phyloP scores from a whole-genome alignment of 2,888 invertebrate species.

The Frankliniella fusca region DNA sequence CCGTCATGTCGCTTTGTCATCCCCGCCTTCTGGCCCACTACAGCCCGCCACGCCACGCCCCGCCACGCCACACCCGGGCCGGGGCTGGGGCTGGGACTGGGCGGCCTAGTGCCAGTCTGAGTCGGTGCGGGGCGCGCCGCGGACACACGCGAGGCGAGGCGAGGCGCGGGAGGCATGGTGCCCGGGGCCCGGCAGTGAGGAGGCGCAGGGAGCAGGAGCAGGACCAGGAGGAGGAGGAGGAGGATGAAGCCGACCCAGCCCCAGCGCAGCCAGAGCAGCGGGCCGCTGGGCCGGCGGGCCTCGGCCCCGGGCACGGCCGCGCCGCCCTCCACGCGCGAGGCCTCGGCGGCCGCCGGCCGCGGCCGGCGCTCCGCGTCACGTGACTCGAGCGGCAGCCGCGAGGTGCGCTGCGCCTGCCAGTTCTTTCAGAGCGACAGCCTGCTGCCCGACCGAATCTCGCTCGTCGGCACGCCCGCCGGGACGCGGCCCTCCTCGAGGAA shows the following conservation, averaged over 20 bases:
- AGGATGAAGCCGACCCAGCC: constrained; percentile 44
- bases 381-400: constrained; percentile 59
- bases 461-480: constrained; percentile 57
- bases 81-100: neutral
- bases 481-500: constrained; percentile 35
- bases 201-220: neutral
- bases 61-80: neutral
- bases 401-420: constrained; percentile 82
- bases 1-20: constrained; percentile 27
- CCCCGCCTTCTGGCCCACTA: neutral
- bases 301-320: constrained; percentile 32
- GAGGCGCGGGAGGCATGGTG: neutral
- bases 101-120: neutral
- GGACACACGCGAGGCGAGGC: neutral
- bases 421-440: constrained; percentile 76
- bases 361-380: neutral
- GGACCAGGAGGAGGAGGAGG: neutral
- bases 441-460: constrained; percentile 69
- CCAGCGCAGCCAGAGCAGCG: constrained; percentile 43
- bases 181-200: neutral
- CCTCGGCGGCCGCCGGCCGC: constrained; percentile 48
- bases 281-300: constrained; percentile 37
- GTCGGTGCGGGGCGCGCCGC: neutral
- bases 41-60: neutral
- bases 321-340: constrained; percentile 65